Conservation (phyloP, 1,140 invertebrate genomes). For the Cydia pomonella region DNA sequence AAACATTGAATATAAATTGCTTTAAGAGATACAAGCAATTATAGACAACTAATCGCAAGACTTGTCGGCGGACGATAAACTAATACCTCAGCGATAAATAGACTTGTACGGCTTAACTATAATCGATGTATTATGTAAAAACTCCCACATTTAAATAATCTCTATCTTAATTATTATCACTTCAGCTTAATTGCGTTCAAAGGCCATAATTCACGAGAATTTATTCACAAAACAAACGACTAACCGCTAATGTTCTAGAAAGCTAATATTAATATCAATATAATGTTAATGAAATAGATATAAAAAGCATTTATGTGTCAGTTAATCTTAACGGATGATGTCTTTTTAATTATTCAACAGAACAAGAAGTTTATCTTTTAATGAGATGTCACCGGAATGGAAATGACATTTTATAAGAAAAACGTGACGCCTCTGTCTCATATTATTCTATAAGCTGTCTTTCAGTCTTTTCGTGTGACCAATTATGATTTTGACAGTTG, state of each 20-base stretch:
- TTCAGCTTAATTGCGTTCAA: slow-evolving; percentile 23
- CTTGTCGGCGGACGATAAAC: slow-evolving; percentile 10
- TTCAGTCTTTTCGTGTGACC: slow-evolving; percentile 71
- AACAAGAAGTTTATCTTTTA: slow-evolving; percentile 25
- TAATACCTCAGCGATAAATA: neutral
- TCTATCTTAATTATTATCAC: slow-evolving; percentile 17
- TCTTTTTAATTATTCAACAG: slow-evolving; percentile 29
- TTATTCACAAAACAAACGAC: slow-evolving; percentile 30
- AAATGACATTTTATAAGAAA: slow-evolving; percentile 22
- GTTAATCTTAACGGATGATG: slow-evolving; percentile 3
- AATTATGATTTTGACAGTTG: slow-evolving; percentile 81
- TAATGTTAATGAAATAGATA: slow-evolving; percentile 31
- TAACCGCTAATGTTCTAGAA: slow-evolving; percentile 16
- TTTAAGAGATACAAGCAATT: slow-evolving; percentile 23
- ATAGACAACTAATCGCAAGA: slow-evolving; percentile 20
- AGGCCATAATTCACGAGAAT: neutral
- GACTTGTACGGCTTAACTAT: slow-evolving; percentile 16
- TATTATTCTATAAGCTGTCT: slow-evolving; percentile 64
- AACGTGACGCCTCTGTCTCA: slow-evolving; percentile 48
- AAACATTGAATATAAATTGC: slow-evolving; percentile 5
- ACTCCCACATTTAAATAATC: slow-evolving; percentile 17
- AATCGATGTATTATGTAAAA: slow-evolving; percentile 31
- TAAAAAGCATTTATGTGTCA: slow-evolving; percentile 18
- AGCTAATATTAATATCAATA: slow-evolving; percentile 30
- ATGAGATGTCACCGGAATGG: slow-evolving; percentile 12